Percentiles rank a stretch among this genome's conserved stretches.
These are phyloP conservation scores for Herpetotheres cachinnans DNA, from an alignment of 2,113 vertebrate species.

Conservation along the genomic window DNA sequence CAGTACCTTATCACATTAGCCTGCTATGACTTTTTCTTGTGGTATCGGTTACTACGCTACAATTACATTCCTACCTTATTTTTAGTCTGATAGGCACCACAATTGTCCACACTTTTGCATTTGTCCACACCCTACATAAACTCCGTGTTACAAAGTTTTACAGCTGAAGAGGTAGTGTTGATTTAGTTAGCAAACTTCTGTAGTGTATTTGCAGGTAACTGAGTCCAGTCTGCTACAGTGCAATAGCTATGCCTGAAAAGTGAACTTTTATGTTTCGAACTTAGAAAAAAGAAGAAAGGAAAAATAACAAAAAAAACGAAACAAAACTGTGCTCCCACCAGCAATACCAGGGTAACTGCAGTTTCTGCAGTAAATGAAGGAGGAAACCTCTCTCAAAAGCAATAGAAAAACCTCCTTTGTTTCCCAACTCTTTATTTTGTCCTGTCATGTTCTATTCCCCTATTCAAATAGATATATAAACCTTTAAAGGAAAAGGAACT, in stretches of 20 bases:
- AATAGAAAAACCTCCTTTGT: not conserved
- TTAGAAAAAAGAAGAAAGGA: not conserved
- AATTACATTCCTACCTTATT: slow-evolving; percentile 50
- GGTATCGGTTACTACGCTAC: not conserved
- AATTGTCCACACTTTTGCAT: not conserved
- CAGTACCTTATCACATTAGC: slow-evolving; percentile 47
- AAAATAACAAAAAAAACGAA: not conserved
- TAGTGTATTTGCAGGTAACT: not conserved
- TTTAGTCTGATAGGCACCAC: not conserved
- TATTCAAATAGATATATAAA: not conserved
- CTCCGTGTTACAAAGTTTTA: not conserved
- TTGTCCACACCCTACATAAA: not conserved
- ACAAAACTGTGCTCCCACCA: not conserved
- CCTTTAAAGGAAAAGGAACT: not conserved
- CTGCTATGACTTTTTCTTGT: slow-evolving; percentile 40
- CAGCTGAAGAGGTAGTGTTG: not conserved
- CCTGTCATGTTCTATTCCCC: not conserved
- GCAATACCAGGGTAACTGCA: not conserved
- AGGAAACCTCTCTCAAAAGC: not conserved
- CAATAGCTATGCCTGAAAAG: not conserved
- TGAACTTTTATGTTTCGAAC: not conserved
- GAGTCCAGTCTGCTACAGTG: not conserved
- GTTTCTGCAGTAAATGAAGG: not conserved
- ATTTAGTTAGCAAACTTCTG: not conserved
- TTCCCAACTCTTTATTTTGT: not conserved